Evolutionary conservation across 2,797 vertebrate genomes (phyloP), one percentile per base, ranked within the genome.

Genomic region (Dicrostonyx torquatus): DNA sequence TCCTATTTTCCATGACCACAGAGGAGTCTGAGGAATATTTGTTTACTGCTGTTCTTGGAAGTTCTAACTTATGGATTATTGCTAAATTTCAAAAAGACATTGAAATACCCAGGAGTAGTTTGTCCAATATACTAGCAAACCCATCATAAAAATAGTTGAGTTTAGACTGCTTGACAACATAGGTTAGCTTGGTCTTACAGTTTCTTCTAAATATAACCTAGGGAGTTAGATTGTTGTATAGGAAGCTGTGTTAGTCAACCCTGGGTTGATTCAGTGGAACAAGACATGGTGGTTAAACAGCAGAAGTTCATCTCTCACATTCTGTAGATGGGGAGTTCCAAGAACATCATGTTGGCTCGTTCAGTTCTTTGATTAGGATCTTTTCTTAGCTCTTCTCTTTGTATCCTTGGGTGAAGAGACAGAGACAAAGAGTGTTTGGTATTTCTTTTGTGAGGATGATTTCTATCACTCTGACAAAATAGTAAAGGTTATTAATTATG

Each of bases 1-100:
- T 91, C 77, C 29, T 91, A 58, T 86, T 75, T 91, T 55, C 45
- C 75, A 58, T 84, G 37, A 83, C 17, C 20, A 79, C 34, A 66
- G 34, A 84, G 34, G 29, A 87, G 34, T 80, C 50, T 45, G 45
- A 24, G 20, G 4, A 40, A 10, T 90, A 31, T 37, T 86, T 76
- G 4, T 92, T 94, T 79, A 50, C 18, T 55, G 88, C 1, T 92
- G 15, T 4, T 85, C 17, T 60, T 92, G 10, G 70, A 85, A 96
- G 62, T 48, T 84, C 20, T 91, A 80, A 62, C 7, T 75, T 53
- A 4, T 37, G 2, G 20, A 6, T 80, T 79, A 73, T 6, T 24
- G 34, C 13, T 89, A 48, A 70, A 75, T 58, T n/a, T 66, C 18
- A 85, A 77, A 88, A 84, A 37, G 6, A 24, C 40, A 79, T 18